Evolutionary conservation across 2,113 vertebrate genomes (phyloP).

Genomic region (Lipotes vexillifer): DNA sequence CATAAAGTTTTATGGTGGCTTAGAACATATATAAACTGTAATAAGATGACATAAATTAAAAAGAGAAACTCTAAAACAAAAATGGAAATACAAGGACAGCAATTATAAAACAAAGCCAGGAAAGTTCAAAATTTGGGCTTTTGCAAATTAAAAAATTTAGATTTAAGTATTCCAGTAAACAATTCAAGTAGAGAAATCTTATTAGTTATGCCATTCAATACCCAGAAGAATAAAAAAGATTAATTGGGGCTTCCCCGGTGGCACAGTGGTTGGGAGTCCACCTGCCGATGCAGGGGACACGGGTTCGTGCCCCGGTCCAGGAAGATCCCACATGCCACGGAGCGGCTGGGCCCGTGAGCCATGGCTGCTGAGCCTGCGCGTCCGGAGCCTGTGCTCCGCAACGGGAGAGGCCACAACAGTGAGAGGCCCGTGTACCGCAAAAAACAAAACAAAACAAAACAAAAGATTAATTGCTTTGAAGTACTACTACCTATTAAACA

Average conservation of each 20-base stretch:
- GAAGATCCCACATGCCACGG: too few relatives aligned
- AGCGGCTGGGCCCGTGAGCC: too few relatives aligned
- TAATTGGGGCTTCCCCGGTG: too few relatives aligned
- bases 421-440: too few relatives aligned
- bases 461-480: not conserved
- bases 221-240: not conserved
- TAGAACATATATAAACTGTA: not conserved
- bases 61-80: not conserved
- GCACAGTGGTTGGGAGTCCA: too few relatives aligned
- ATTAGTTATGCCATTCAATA: not conserved
- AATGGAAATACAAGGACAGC: not conserved
- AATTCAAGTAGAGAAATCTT: not conserved
- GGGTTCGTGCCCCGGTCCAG: too few relatives aligned
- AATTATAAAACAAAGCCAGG: slow-evolving; percentile 3
- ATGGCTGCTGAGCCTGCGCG: too few relatives aligned
- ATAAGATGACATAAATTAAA: not conserved
- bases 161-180: not conserved
- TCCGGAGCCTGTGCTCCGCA: too few relatives aligned
- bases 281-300: too few relatives aligned
- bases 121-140: not conserved
- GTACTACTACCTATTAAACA: not conserved
- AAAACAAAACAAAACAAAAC: not conserved
- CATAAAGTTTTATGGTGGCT: slow-evolving; percentile 30
- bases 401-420: too few relatives aligned
- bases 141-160: slow-evolving; percentile 13